Conservation (phyloP, 2,113 vertebrate species). For the Mixornis gularis region DNA sequence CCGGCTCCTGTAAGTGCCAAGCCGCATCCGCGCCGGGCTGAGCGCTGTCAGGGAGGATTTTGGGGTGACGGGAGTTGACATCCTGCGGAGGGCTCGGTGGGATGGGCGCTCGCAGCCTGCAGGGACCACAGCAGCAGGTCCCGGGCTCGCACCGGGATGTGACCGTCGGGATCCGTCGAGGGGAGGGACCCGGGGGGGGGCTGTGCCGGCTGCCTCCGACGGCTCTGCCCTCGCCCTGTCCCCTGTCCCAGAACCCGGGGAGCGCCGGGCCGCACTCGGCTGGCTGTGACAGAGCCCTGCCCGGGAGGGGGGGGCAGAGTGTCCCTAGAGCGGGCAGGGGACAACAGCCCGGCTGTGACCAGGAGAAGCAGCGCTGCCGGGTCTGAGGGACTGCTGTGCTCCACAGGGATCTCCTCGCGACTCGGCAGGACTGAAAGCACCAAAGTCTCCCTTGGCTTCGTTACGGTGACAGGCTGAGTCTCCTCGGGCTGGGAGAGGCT, state of each 20-base stretch:
- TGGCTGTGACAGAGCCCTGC: neutral
- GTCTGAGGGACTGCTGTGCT: fast-evolving
- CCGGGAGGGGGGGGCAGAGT: neutral
- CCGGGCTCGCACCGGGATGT: neutral
- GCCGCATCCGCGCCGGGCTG: fast-evolving
- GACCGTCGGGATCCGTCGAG: too few relatives aligned
- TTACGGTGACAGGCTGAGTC: constrained; percentile 31
- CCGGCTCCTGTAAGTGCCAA: neutral
- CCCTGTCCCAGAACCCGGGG: neutral
- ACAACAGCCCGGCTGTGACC: neutral
- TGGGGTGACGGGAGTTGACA: fast-evolving
- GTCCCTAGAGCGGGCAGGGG: neutral
- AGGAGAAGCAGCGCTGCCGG: fast-evolving
- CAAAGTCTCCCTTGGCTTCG: neutral
- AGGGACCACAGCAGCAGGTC: neutral
- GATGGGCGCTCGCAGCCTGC: neutral
- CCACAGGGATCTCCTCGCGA: neutral
- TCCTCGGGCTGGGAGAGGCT: constrained; percentile 25
- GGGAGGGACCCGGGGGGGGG: fast-evolving
- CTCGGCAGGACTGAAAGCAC: neutral
- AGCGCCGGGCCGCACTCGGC: fast-evolving
- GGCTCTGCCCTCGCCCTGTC: neutral
- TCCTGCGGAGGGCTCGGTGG: fast-evolving
- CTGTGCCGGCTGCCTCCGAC: neutral
- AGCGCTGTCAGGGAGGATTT: fast-evolving